Evolutionary conservation across 1,140 invertebrate genomes (phyloP).

Genomic region (Sycobia sp.): DNA sequence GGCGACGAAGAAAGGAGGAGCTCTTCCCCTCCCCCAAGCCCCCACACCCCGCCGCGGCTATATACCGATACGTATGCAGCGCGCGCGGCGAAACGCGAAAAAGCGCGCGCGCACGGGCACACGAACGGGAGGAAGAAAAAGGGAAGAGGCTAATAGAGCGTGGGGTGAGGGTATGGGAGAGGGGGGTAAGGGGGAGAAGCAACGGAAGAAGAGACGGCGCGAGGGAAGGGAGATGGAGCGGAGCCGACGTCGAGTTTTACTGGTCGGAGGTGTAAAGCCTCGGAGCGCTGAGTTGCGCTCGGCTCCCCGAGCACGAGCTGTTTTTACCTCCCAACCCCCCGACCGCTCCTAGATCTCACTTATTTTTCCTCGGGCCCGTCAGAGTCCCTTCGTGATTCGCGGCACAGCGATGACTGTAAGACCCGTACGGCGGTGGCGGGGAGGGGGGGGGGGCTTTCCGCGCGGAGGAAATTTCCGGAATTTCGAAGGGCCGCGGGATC

Average conservation of each 20-base stretch:
- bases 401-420: no score
- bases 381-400: no score
- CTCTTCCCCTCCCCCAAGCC: no score
- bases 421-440: background rate
- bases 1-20: no score
- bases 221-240: background rate
- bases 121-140: background rate
- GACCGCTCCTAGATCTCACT: background rate
- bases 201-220: background rate
- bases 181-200: no score
- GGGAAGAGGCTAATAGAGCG: background rate
- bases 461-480: background rate
- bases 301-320: background rate
- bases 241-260: slow-evolving; percentile 12
- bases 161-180: no score
- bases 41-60: no score
- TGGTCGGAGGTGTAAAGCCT: slow-evolving; percentile 18
- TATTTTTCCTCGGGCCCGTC: no score
- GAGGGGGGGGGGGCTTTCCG: background rate
- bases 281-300: no score
- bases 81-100: background rate
- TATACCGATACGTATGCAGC: background rate
- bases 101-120: background rate
- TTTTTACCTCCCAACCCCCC: background rate
- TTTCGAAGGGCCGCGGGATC: background rate